Percentiles rank a stretch among this genome's conserved stretches.
These are phyloP conservation scores for Achroia grisella DNA, from an alignment of 1,140 invertebrate genomes.

Conservation along the genomic window DNA sequence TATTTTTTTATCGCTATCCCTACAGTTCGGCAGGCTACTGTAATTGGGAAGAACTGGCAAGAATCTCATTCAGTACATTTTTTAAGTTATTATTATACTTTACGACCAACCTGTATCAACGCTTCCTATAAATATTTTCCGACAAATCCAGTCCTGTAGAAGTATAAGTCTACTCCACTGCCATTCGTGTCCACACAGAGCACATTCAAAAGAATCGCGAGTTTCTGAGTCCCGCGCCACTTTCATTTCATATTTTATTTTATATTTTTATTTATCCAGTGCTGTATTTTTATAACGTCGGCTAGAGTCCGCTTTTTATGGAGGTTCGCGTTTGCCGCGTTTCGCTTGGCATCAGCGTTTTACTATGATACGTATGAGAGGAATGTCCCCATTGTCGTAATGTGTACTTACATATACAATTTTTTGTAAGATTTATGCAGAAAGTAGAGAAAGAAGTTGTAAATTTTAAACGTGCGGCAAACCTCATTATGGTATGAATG, in stretches of 20 bases:
- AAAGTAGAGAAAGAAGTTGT: no score
- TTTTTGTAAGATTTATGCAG: not conserved
- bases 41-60: no score
- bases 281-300: conserved; percentile 57
- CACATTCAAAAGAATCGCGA: conserved; percentile 62
- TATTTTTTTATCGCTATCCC: no score
- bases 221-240: conserved; percentile 59
- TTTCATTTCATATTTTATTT: conserved; percentile 70
- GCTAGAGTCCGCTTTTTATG: conserved; percentile 48
- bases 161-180: conserved; percentile 22
- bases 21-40: no score
- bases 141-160: no score
- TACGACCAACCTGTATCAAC: no score
- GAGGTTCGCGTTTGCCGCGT: conserved; percentile 17
- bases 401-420: not conserved
- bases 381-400: conserved; percentile 3
- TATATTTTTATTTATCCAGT: conserved; percentile 68
- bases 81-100: no score
- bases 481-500: no score
- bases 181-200: conserved; percentile 25
- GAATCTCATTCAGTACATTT: no score
- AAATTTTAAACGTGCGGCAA: no score
- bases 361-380: conserved; percentile 26
- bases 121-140: no score
- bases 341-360: conserved; percentile 44